Conservation (phyloP, 2,113 vertebrate species). For the Ammospiza caudacuta region DNA sequence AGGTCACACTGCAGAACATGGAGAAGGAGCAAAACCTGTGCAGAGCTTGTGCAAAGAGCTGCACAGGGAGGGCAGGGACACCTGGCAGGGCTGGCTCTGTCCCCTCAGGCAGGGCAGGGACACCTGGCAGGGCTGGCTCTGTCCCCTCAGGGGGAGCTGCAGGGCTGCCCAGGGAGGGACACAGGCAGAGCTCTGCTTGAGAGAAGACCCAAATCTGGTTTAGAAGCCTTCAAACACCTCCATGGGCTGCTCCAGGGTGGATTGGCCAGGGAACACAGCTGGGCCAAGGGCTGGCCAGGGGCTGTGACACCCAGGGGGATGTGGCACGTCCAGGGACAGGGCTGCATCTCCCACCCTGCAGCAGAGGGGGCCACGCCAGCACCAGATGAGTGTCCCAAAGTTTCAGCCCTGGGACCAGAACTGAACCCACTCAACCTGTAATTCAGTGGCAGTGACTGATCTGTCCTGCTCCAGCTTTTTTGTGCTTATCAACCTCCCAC, state of each 20-base stretch:
- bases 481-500: background rate
- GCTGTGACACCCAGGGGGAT: rapidly evolving
- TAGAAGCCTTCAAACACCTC: background rate
- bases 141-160: background rate
- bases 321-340: rapidly evolving
- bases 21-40: background rate
- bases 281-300: background rate
- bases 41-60: background rate
- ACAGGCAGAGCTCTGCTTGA: background rate
- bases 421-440: rapidly evolving
- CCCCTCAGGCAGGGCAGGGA: too few relatives aligned
- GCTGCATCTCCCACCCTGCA: background rate
- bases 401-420: background rate
- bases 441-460: background rate
- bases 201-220: background rate
- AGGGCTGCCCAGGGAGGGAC: background rate
- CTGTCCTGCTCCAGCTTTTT: background rate
- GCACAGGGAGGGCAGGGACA: background rate
- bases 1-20: background rate
- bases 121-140: background rate
- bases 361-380: background rate
- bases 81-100: background rate
- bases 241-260: rapidly evolving
- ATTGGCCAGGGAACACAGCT: background rate
- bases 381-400: background rate